Percentiles rank a stretch among this genome's conserved stretches.
Evolutionary conservation across 2,113 vertebrate species (phyloP).

Genomic region (Elaphurus davidianus): DNA sequence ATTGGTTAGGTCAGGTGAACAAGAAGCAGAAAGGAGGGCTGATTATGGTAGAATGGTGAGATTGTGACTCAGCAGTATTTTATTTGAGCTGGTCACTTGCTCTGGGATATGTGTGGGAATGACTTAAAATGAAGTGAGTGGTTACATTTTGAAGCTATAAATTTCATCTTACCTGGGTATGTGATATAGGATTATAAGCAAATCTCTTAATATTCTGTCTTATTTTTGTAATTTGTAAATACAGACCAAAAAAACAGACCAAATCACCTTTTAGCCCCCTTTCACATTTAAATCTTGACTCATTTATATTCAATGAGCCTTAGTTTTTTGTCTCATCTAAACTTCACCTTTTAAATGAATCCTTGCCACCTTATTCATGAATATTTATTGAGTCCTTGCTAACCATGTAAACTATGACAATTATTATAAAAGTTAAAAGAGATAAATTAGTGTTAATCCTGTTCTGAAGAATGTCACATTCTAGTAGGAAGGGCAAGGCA

Average conservation of each 20-base stretch:
- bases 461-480: background rate
- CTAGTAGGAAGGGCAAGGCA: background rate
- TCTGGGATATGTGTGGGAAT: background rate
- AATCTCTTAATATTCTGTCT: background rate
- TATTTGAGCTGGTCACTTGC: background rate
- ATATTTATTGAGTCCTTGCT: background rate
- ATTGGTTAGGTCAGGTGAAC: background rate
- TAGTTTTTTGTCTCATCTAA: background rate
- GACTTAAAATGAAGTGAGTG: background rate
- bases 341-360: background rate
- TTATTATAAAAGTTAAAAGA: background rate
- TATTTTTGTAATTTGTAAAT: background rate
- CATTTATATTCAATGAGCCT: background rate
- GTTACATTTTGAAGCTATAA: background rate
- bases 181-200: background rate
- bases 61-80: background rate
- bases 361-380: background rate
- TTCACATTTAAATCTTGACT: background rate
- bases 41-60: background rate
- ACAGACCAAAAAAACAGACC: background rate
- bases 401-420: background rate
- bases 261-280: background rate
- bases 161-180: background rate
- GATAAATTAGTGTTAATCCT: background rate
- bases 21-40: background rate